phyloP scores from a whole-genome alignment of 1,140 invertebrate genomes.

The Drosophila sturtevanti region DNA sequence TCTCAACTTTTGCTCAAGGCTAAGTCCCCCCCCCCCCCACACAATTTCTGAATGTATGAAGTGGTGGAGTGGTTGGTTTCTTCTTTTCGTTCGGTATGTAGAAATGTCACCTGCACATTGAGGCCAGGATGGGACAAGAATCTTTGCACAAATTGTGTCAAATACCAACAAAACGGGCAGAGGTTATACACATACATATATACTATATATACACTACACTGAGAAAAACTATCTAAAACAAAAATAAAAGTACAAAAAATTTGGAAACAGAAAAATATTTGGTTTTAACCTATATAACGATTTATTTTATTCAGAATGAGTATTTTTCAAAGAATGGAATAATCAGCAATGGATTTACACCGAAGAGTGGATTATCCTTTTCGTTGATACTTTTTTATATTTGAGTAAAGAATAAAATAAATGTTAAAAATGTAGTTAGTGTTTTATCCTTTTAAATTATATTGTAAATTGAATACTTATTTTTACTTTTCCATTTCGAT shows the following conservation, averaged over 20 bases:
- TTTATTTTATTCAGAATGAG: no score
- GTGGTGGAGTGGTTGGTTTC: conserved; percentile 16
- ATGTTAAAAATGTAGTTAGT: no score
- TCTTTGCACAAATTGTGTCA: conserved; percentile 10
- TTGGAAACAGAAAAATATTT: background rate
- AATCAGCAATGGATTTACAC: no score
- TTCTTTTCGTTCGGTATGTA: conserved; percentile 2
- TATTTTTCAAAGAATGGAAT: no score
- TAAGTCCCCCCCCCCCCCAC: conserved; percentile 40
- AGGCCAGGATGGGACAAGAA: conserved; percentile 28
- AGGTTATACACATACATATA: background rate
- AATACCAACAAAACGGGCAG: conserved; percentile 1
- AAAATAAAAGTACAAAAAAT: background rate
- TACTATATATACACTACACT: conserved; percentile 2
- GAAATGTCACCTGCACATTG: conserved; percentile 69
- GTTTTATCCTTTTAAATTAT: no score
- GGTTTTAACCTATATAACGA: no score
- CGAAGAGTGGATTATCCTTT: no score
- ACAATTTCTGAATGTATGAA: background rate
- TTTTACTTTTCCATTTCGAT: no score
- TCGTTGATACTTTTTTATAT: no score
- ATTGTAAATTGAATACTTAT: no score
- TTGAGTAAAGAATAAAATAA: no score
- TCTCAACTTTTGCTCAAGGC: conserved; percentile 73
- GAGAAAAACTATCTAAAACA: conserved; percentile 1